Evolutionary conservation across 2,113 vertebrate species (phyloP), one percentile per base, ranked within the genome.

Genomic region (Eulacestoma nigropectus): DNA sequence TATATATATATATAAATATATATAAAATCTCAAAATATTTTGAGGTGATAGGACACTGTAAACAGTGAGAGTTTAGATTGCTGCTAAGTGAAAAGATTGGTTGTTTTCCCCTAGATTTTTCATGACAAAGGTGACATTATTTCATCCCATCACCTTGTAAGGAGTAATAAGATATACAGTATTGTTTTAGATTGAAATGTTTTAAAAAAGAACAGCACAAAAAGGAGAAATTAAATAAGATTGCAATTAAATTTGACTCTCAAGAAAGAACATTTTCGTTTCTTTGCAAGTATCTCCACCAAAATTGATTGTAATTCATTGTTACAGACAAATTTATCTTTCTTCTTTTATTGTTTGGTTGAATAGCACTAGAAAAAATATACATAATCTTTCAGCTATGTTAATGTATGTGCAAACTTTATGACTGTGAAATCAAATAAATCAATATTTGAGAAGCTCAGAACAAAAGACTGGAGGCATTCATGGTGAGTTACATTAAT

Each of bases 401-500:
- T 39, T n/a, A 91, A 68, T 30, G 6, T 39, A 81, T 67, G 22
- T 64, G n/a, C 57, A 92, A 73, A 87, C 23, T 86, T 80, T 47
- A 85, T 67, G 81, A 78, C 39, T 77, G n/a, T 78, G 72, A 84
- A 95, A 86, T 91, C n/a, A 91, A 90, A 93, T 70, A 83, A 86
- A 84, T 85, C 52, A 80, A 29, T 72, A 53, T 89, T 64, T 70
- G 59, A 53, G 65, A 92, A 93, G n/a, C 39, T 86, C 72, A 76
- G 56, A 90, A 91, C 39, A 95, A 78, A 88, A 95, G 72, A 74
- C 20, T 80, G 33, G 76, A 87, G 57, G 23, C 42, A 81, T 95
- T 94, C 90, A 56, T 55, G 52, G n/a, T 79, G 69, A 81, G 69
- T 52, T 68, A 30, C 23, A 91, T 90, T 90, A 91, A 92, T 50